Percentiles rank a stretch among this genome's conserved stretches.
phyloP scores from a whole-genome alignment of 2,113 vertebrate species.

The Emydura subglobosa region DNA sequence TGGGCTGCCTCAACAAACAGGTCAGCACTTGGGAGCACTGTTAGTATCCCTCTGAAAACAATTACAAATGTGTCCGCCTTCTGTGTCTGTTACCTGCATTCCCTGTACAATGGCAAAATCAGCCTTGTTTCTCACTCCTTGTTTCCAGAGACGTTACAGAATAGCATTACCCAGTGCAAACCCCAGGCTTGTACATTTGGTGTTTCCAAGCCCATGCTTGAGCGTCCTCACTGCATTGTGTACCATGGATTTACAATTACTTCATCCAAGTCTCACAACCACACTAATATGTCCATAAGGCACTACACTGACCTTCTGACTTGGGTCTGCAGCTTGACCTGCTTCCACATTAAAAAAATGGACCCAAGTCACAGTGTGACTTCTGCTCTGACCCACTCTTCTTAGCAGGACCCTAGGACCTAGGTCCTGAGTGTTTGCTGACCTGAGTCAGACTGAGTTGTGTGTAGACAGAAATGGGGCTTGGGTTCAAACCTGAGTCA shows the following conservation, averaged over 20 bases:
- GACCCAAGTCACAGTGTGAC: background rate
- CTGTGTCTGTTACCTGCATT: background rate
- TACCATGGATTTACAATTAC: background rate
- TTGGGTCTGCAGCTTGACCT: background rate
- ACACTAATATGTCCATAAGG: background rate
- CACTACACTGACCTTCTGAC: background rate
- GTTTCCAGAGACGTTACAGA: background rate
- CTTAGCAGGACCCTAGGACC: background rate
- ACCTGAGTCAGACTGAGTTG: background rate
- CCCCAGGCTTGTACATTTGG: background rate
- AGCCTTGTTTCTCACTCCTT: background rate
- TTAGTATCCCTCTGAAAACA: background rate
- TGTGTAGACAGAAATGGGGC: background rate
- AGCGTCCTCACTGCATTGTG: background rate
- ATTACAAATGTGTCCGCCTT: background rate
- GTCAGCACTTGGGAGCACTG: background rate
- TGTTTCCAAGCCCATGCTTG: background rate
- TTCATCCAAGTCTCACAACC: background rate
- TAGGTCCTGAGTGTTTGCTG: background rate
- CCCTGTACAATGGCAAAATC: background rate
- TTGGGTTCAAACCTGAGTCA: background rate
- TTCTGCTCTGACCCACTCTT: no score
- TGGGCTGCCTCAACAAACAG: conserved; percentile 13
- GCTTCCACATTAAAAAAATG: background rate
- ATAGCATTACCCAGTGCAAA: background rate